Conservation (phyloP, 2,797 vertebrate genomes). For the Rhinichthys osculus region DNA sequence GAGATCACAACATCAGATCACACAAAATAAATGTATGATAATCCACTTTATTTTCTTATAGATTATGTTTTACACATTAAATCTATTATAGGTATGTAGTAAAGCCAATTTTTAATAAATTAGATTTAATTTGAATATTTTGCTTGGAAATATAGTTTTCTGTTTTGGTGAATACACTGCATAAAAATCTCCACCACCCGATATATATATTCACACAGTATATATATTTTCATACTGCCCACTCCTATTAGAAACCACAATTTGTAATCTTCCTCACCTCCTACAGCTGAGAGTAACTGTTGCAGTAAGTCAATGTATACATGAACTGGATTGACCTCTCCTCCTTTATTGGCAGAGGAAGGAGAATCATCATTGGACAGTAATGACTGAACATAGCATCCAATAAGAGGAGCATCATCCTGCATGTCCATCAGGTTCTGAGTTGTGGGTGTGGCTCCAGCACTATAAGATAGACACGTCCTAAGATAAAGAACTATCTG, state of each 20-base stretch:
- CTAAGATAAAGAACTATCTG: conserved; percentile 95
- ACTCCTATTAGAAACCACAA: not conserved
- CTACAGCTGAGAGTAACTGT: conserved; percentile 91
- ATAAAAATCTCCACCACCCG: not conserved
- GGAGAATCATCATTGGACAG: conserved; percentile 80
- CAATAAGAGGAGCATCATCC: conserved; percentile 93
- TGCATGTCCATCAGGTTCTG: conserved; percentile 93
- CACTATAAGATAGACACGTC: conserved; percentile 95
- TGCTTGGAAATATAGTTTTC: not conserved
- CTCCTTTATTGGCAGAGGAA: conserved; percentile 78
- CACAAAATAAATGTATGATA: not conserved
- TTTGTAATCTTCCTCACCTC: conserved; percentile 79
- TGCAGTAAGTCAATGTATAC: conserved; percentile 93
- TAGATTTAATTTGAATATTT: not conserved
- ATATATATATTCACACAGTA: not conserved
- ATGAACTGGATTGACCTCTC: conserved; percentile 87
- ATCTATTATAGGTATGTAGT: not conserved
- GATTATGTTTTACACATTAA: not conserved
- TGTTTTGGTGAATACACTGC: not conserved
- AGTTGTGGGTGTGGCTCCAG: conserved; percentile 86
- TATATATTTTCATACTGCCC: not conserved
- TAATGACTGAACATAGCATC: conserved; percentile 87
- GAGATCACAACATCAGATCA: not conserved
- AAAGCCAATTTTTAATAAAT: not conserved
- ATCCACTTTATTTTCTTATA: not conserved